Evolutionary conservation across 1,140 invertebrate species (phyloP).

Genomic region (Panagrolaimus sp.): DNA sequence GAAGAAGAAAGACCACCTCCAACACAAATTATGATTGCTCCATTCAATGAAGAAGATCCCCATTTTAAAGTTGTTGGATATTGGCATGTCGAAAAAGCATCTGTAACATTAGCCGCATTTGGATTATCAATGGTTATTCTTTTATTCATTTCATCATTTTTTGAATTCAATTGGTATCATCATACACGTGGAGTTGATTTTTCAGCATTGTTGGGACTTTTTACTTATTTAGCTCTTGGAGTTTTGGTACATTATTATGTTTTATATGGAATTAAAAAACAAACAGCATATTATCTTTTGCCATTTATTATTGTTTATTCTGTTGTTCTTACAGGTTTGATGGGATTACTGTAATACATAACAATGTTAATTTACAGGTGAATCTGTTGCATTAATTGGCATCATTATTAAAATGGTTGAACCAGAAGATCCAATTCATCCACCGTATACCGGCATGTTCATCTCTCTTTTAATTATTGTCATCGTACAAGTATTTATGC

Average conservation of each 20-base stretch:
- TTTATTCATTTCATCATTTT: conserved; percentile 51
- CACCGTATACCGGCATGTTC: neutral
- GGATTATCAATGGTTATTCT: conserved; percentile 52
- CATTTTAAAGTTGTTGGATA: conserved; percentile 41
- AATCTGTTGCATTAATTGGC: neutral
- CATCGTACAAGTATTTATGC: conserved; percentile 18
- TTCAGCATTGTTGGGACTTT: conserved; percentile 47
- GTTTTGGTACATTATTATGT: conserved; percentile 50
- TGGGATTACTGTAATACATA: conserved; percentile 37
- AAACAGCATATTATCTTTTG: conserved; percentile 40
- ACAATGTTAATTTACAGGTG: neutral
- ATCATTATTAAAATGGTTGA: neutral
- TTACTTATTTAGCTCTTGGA: conserved; percentile 49
- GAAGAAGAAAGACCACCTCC: conserved; percentile 52
- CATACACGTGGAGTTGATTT: conserved; percentile 52
- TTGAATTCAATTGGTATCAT: conserved; percentile 59
- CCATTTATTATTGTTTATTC: conserved; percentile 56
- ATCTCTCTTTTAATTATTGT: conserved; percentile 7
- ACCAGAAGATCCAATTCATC: neutral
- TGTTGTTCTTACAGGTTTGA: conserved; percentile 33
- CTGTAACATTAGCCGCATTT: conserved; percentile 51
- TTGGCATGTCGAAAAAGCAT: conserved; percentile 50
- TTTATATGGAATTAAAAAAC: conserved; percentile 48
- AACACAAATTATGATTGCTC: conserved; percentile 46
- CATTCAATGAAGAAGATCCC: conserved; percentile 49